A percentile compares a stretch with the other conserved stretches of the same genome.
Evolutionary conservation across 1,140 invertebrate species (phyloP).

Genomic region (Akabosia matsudoensis): DNA sequence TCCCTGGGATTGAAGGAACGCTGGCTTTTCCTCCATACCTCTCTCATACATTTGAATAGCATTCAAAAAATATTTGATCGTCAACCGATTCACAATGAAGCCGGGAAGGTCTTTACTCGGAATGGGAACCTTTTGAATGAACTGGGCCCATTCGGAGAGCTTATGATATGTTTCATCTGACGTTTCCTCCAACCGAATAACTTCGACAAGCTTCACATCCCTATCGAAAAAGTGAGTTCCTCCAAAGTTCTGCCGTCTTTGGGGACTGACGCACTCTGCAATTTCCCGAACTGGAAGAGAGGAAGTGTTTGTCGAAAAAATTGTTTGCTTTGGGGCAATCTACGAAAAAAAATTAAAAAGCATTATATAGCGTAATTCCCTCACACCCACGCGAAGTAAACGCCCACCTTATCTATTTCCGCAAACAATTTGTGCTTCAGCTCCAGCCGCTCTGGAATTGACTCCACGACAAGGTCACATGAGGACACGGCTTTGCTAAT

Average conservation of each 20-base stretch:
- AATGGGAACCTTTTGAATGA: conserved; percentile 59
- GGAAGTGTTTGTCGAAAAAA: conserved; percentile 61
- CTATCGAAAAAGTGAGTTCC: conserved; percentile 67
- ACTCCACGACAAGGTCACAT: conserved; percentile 58
- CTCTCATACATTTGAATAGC: conserved; percentile 59
- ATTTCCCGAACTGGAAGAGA: conserved; percentile 60
- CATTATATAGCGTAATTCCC: conserved; percentile 36
- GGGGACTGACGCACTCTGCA: conserved; percentile 50
- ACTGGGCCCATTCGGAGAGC: conserved; percentile 57
- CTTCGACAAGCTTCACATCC: conserved; percentile 61
- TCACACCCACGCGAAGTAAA: not conserved
- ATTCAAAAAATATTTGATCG: conserved; percentile 61
- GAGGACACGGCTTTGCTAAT: conserved; percentile 49
- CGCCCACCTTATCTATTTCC: conserved; percentile 52
- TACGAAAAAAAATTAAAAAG: conserved; percentile 50
- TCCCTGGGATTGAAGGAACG: too few species aligned
- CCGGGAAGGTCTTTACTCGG: conserved; percentile 61
- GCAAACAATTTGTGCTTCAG: conserved; percentile 61
- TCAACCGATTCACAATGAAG: conserved; percentile 62
- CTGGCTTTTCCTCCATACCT: conserved; percentile 52
- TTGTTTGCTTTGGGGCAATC: conserved; percentile 50
- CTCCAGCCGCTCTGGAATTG: conserved; percentile 58
- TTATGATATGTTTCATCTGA: conserved; percentile 56
- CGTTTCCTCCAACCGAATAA: conserved; percentile 54
- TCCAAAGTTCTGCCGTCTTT: conserved; percentile 57